Conservation (phyloP, 2,888 invertebrate genomes). For the Monochamus alternatus region DNA sequence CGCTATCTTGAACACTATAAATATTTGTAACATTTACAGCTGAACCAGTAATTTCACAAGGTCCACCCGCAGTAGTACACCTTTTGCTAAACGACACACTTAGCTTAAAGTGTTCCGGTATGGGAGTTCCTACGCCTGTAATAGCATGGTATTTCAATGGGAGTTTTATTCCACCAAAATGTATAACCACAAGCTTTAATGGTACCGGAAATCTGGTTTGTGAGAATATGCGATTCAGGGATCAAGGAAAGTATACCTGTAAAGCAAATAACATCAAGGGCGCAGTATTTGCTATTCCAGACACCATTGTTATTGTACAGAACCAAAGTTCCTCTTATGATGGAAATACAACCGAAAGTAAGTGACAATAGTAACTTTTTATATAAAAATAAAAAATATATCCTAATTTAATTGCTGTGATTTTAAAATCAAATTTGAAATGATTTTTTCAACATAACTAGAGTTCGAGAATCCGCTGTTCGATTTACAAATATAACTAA, state of each 20-base stretch:
- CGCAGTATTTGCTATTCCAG: conserved; percentile 89
- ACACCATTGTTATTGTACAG: conserved; percentile 87
- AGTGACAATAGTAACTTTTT: conserved; percentile 75
- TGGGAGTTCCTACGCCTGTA: conserved; percentile 91
- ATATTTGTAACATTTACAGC: conserved; percentile 68
- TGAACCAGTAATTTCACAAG: conserved; percentile 77
- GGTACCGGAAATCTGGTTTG: conserved; percentile 90
- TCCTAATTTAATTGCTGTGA: no score
- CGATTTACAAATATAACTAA: no score
- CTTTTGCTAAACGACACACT: conserved; percentile 83
- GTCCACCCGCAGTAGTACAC: conserved; percentile 82
- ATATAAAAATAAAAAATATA: no score
- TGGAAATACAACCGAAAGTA: conserved; percentile 80
- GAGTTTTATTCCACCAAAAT: conserved; percentile 91
- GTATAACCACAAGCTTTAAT: conserved; percentile 79
- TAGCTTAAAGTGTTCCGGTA: conserved; percentile 87
- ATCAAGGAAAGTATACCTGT: conserved; percentile 98
- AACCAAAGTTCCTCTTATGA: conserved; percentile 81
- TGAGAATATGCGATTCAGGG: conserved; percentile 78
- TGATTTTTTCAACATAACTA: no score
- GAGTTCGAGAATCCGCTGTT: no score
- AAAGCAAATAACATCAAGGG: conserved; percentile 94
- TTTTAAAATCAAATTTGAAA: background rate
- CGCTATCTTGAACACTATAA: no score
- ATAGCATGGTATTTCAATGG: conserved; percentile 98